A percentile compares a stretch with the other conserved stretches of the same genome.
Evolutionary conservation across 2,113 vertebrate species (phyloP).

Genomic region (Scolopax mira): DNA sequence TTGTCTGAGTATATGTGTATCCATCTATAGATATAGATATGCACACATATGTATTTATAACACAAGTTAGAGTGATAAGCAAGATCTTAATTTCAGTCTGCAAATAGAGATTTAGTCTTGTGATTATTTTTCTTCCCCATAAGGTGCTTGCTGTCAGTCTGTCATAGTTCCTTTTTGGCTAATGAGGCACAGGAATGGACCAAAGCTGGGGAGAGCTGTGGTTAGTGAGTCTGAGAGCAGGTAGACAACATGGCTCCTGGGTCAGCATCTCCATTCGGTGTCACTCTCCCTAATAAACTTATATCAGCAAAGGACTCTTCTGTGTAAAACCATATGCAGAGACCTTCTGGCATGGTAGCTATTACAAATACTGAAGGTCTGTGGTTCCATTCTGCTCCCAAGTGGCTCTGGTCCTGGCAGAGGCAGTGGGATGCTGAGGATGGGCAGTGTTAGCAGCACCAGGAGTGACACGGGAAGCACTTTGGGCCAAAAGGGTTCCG

Average conservation of each 20-base stretch:
- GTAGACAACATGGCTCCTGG: neutral
- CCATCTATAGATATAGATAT: neutral
- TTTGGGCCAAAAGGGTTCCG: neutral
- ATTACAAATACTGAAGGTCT: accelerated
- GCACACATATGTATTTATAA: neutral
- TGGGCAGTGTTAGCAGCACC: neutral
- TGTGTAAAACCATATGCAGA: accelerated
- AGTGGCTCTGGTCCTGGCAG: neutral
- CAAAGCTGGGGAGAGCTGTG: neutral
- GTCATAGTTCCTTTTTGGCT: neutral
- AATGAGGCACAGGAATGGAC: neutral
- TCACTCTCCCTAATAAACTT: neutral
- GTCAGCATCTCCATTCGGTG: neutral
- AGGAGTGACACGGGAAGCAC: neutral
- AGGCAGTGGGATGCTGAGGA: neutral
- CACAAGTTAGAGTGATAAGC: neutral
- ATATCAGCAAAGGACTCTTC: neutral
- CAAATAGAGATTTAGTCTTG: neutral
- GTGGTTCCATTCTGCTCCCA: neutral
- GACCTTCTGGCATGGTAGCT: neutral
- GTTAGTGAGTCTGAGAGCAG: neutral
- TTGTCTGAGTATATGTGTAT: neutral
- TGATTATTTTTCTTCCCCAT: neutral
- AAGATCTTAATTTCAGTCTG: neutral
- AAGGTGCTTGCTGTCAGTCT: neutral